Percentiles rank a stretch among this genome's conserved stretches.
Evolutionary conservation across 2,797 vertebrate genomes (phyloP).

Genomic region (Etheostoma perlongum): DNA sequence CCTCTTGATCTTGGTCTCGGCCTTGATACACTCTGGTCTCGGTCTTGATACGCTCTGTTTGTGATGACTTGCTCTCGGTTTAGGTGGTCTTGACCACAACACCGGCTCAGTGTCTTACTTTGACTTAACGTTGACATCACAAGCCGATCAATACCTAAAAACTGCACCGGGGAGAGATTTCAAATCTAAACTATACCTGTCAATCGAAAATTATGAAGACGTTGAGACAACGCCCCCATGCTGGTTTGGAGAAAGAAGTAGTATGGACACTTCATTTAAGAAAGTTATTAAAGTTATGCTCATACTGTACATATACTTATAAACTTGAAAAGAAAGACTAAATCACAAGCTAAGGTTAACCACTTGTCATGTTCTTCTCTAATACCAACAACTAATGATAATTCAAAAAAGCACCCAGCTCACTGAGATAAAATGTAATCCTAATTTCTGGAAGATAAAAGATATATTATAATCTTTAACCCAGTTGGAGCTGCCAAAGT

Average conservation of each 20-base stretch:
- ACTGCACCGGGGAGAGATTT: background rate
- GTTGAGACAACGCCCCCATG: background rate
- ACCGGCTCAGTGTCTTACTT: background rate
- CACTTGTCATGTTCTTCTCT: background rate
- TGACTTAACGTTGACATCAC: background rate
- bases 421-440: background rate
- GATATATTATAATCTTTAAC: background rate
- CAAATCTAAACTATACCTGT: background rate
- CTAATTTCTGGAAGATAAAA: background rate
- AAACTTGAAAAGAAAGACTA: background rate
- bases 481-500: conserved; percentile 1
- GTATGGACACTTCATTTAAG: no score
- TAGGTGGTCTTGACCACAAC: no score
- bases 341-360: background rate
- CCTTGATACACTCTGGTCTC: no score
- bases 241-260: background rate
- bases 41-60: no score
- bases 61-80: no score
- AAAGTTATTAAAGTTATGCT: no score
- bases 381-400: background rate
- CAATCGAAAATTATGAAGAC: background rate
- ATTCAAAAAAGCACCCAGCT: background rate
- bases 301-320: no score
- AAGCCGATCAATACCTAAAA: background rate
- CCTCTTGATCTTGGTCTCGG: no score